Conservation (phyloP, 2,888 invertebrate species). For the Catocala nupta region DNA sequence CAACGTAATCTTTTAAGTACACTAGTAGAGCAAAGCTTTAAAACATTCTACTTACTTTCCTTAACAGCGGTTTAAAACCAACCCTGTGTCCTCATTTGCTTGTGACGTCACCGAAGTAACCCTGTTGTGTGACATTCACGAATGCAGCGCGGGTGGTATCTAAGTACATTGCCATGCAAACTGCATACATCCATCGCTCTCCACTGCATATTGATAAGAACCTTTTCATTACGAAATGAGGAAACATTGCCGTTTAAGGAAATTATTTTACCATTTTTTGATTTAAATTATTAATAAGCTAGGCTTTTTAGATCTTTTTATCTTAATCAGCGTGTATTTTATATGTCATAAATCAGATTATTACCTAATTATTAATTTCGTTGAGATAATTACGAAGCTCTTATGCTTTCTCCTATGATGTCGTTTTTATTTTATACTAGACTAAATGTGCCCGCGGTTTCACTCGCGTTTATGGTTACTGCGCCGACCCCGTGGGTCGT, state of each 20-base stretch:
- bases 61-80: neutral
- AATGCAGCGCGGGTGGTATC: slow-evolving; percentile 52
- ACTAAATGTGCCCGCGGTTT: no score
- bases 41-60: neutral
- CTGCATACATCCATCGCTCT: slow-evolving; percentile 47
- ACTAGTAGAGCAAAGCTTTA: neutral
- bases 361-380: no score
- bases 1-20: no score
- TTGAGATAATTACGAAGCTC: no score
- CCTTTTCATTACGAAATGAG: slow-evolving; percentile 2
- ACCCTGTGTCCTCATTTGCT: slow-evolving; percentile 4
- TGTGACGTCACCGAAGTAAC: slow-evolving; percentile 25
- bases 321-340: neutral
- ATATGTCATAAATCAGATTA: no score
- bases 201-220: slow-evolving; percentile 48
- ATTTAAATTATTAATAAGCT: neutral
- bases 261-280: neutral
- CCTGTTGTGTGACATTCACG: slow-evolving; percentile 34
- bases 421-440: no score
- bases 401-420: no score
- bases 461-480: no score
- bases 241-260: neutral
- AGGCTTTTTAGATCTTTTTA: neutral
- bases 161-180: slow-evolving; percentile 55
- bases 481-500: no score